A percentile compares a stretch with the other conserved stretches of the same genome.
Evolutionary conservation across 2,113 vertebrate genomes (phyloP).

Genomic region (Calonectris borealis): DNA sequence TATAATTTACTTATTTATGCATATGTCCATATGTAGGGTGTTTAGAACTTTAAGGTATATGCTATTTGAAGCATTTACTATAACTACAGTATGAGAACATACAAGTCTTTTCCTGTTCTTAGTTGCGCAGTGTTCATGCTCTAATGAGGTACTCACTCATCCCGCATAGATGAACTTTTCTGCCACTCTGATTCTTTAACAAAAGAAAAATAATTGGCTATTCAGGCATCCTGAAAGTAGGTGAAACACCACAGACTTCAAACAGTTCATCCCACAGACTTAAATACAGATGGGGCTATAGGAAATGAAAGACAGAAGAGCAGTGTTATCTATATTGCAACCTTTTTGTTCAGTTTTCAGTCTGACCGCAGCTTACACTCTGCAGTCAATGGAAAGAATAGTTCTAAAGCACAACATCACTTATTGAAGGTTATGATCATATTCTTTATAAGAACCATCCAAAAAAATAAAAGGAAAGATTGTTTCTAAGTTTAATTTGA

Average conservation of each 20-base stretch:
- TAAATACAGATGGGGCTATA: neutral
- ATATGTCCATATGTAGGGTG: neutral
- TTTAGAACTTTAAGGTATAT: neutral
- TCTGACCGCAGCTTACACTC: neutral
- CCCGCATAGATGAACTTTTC: neutral
- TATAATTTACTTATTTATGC: neutral
- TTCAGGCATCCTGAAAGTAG: slow-evolving; percentile 3
- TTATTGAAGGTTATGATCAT: neutral
- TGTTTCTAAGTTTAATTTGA: neutral
- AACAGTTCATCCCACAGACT: neutral
- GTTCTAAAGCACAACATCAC: slow-evolving; percentile 41
- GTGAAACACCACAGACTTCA: slow-evolving; percentile 16
- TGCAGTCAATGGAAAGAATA: neutral
- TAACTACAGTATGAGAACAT: neutral
- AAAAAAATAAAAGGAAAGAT: neutral
- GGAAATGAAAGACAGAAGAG: slow-evolving; percentile 9
- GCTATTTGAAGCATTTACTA: neutral
- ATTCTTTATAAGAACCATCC: neutral
- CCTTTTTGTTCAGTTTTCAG: slow-evolving; percentile 20
- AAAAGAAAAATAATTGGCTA: slow-evolving; percentile 17
- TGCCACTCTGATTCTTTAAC: neutral
- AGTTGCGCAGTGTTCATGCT: neutral
- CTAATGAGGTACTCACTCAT: neutral
- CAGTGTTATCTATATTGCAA: neutral
- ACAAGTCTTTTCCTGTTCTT: neutral